These are phyloP conservation scores for Tipula vernalis DNA, from an alignment of 2,888 invertebrate species.

Conservation along the genomic window DNA sequence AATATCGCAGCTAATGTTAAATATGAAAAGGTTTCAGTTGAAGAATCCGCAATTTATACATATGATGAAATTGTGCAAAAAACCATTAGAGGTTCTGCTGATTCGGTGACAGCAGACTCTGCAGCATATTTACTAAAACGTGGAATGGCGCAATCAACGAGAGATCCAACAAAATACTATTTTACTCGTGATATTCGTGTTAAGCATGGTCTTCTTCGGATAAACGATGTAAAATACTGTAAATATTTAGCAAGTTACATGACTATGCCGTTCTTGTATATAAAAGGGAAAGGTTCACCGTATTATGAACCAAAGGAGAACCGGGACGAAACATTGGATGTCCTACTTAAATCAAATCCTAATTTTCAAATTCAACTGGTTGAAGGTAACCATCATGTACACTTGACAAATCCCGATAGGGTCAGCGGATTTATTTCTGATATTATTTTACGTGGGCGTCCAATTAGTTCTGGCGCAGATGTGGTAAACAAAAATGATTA, in stretches of 20 bases:
- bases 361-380: constrained; percentile 47
- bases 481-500: constrained; percentile 11
- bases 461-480: constrained; percentile 16
- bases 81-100: constrained; percentile 42
- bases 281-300: constrained; percentile 45
- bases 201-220: constrained; percentile 30
- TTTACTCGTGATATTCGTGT: constrained; percentile 48
- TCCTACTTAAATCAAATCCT: constrained; percentile 35
- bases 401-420: constrained; percentile 52
- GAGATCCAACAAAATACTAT: constrained; percentile 45
- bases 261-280: constrained; percentile 48
- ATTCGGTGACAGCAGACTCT: constrained; percentile 44
- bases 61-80: constrained; percentile 48
- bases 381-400: constrained; percentile 64
- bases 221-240: constrained; percentile 34
- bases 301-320: constrained; percentile 42
- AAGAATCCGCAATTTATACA: constrained; percentile 42
- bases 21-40: constrained; percentile 28
- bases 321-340: constrained; percentile 42
- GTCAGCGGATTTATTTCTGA: constrained; percentile 43
- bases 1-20: constrained; percentile 30
- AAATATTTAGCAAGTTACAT: constrained; percentile 43
- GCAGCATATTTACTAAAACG: constrained; percentile 44
- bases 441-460: constrained; percentile 38
- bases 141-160: constrained; percentile 42